phyloP scores from a whole-genome alignment of 64 coral and sea anemone genomes.

The Actinia equina region DNA sequence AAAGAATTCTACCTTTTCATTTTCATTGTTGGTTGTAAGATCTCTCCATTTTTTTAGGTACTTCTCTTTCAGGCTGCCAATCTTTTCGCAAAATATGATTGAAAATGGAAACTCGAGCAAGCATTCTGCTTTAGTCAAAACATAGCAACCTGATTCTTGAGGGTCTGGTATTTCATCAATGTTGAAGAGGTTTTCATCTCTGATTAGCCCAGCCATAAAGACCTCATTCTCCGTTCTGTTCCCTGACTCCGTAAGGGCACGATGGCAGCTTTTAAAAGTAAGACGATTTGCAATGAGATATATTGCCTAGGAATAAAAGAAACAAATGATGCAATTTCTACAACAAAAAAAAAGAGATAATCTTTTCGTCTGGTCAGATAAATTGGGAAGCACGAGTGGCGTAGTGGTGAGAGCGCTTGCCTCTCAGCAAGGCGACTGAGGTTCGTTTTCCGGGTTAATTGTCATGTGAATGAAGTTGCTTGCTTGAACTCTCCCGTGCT shows the following conservation, averaged over 20 bases:
- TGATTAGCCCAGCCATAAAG: background rate
- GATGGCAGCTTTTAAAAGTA: slow-evolving; percentile 31
- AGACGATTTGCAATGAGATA: slow-evolving; percentile 80
- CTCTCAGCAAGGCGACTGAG: too few species aligned
- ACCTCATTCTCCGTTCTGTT: background rate
- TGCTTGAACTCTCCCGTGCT: too few species aligned
- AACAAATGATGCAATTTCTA: background rate
- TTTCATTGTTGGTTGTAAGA: background rate
- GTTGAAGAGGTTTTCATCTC: slow-evolving; percentile 33
- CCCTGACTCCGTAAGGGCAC: background rate
- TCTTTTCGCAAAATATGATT: slow-evolving; percentile 3
- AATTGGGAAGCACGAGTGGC: too few species aligned
- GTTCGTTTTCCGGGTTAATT: too few species aligned
- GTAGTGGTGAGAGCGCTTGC: too few species aligned
- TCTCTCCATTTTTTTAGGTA: background rate
- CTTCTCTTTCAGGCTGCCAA: background rate
- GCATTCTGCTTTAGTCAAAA: background rate
- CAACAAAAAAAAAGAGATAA: background rate
- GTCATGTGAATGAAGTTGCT: too few species aligned
- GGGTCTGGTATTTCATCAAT: slow-evolving; percentile 61
- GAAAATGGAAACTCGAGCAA: slow-evolving; percentile 1
- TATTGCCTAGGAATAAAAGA: background rate
- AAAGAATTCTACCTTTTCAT: background rate
- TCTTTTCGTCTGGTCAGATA: background rate
- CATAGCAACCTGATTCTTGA: slow-evolving; percentile 44